Conservation (phyloP, 2,797 vertebrate genomes). For the Kryptopterus vitreolus region DNA sequence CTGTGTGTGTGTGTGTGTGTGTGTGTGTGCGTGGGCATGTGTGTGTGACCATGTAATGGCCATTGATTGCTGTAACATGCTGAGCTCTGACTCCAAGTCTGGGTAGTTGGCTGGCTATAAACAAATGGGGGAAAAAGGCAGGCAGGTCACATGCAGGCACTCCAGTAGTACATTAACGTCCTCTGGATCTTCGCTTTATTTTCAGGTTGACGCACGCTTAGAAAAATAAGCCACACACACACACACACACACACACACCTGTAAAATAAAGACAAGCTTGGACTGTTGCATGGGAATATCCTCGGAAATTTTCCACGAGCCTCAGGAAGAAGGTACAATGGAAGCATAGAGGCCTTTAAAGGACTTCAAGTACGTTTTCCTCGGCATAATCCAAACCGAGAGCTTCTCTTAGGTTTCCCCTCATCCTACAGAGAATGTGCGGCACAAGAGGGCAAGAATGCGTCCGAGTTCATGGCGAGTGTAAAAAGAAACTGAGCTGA, state of each 20-base stretch:
- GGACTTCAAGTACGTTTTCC: conserved; percentile 38
- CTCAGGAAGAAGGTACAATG: not conserved
- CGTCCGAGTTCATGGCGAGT: conserved; percentile 42
- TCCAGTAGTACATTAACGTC: conserved; percentile 11
- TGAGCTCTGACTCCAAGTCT: conserved; percentile 52
- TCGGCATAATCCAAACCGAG: conserved; percentile 41
- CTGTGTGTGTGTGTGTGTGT: conserved; percentile 40
- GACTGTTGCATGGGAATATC: conserved; percentile 61
- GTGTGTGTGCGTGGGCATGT: conserved; percentile 38
- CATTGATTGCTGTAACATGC: conserved; percentile 65
- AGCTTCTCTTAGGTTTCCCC: conserved; percentile 43
- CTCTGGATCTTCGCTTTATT: conserved; percentile 22
- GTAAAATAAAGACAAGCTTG: not conserved
- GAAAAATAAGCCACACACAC: not conserved
- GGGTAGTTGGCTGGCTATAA: conserved; percentile 37
- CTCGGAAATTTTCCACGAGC: not conserved
- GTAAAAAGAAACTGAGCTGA: conserved; percentile 59
- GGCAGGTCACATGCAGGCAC: conserved; percentile 11
- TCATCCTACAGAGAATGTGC: conserved; percentile 32
- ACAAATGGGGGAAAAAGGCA: conserved; percentile 66
- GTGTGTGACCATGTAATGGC: conserved; percentile 63
- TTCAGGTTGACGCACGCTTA: not conserved
- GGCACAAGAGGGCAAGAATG: conserved; percentile 37
- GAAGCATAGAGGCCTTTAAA: conserved; percentile 14
- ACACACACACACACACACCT: not conserved